These are phyloP conservation scores for Drosophila ironensis DNA, from an alignment of 1,140 invertebrate genomes.

Conservation along the genomic window DNA sequence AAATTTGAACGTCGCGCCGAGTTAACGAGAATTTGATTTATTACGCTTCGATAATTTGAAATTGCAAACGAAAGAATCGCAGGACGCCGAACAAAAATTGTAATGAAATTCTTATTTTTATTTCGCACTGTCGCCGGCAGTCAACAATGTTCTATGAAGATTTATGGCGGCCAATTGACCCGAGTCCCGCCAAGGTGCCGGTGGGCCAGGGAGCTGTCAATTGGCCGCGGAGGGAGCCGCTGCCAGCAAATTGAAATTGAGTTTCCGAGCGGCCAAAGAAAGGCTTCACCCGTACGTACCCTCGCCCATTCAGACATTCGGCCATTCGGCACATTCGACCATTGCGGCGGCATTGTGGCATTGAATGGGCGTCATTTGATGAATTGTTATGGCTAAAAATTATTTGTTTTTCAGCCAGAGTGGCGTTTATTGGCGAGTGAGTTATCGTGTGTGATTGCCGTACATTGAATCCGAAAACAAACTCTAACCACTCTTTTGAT, in stretches of 20 bases:
- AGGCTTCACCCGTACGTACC: constrained; percentile 13
- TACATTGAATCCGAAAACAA: not conserved
- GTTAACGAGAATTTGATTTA: constrained; percentile 76
- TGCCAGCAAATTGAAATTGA: constrained; percentile 62
- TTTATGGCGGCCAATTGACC: constrained; percentile 72
- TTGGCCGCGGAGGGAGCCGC: constrained; percentile 12
- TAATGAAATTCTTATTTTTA: constrained; percentile 64
- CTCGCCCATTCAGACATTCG: not conserved
- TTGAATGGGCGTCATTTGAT: constrained; percentile 26
- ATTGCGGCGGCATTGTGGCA: not conserved
- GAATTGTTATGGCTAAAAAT: constrained; percentile 28
- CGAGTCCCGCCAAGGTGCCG: constrained; percentile 35
- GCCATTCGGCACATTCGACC: too few species aligned
- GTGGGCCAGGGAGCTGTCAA: constrained; percentile 31
- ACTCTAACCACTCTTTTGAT: too few species aligned
- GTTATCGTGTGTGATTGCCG: not conserved
- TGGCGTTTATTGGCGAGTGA: not conserved
- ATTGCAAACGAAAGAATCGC: constrained; percentile 12
- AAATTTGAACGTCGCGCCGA: constrained; percentile 52
- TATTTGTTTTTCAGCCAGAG: not conserved
- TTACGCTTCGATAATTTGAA: constrained; percentile 64
- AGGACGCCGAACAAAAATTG: too few species aligned
- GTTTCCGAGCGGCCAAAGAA: constrained; percentile 24
- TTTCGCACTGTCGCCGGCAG: constrained; percentile 66
- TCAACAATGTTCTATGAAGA: constrained; percentile 70